Conservation (phyloP, 2,888 invertebrate species). For the Clusia tigrina region DNA sequence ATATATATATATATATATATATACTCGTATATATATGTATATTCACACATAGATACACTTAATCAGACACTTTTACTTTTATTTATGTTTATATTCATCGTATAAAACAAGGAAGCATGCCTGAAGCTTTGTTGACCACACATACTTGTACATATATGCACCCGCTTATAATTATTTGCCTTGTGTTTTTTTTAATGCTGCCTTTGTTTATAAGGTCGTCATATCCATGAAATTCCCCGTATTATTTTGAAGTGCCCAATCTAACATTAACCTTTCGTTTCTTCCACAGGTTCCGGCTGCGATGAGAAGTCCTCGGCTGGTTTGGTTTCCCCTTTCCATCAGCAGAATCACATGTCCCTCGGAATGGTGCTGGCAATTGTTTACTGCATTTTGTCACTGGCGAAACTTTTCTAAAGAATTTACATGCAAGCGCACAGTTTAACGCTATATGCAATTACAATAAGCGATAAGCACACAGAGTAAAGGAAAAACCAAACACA, state of each 20-base stretch:
- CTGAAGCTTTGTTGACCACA: too few relatives aligned
- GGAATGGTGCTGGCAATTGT: conserved; percentile 30
- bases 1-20: conserved; percentile 3
- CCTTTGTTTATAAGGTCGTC: too few relatives aligned
- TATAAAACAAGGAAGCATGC: too few relatives aligned
- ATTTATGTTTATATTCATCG: too few relatives aligned
- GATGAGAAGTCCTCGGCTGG: conserved; percentile 36
- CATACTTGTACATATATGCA: too few relatives aligned
- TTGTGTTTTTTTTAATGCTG: too few relatives aligned
- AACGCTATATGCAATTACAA: background rate
- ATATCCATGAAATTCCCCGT: too few relatives aligned
- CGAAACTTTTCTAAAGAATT: background rate
- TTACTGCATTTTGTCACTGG: background rate
- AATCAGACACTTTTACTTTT: too few relatives aligned
- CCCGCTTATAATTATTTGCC: too few relatives aligned
- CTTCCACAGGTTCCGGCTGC: conserved; percentile 49
- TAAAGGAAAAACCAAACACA: too few relatives aligned
- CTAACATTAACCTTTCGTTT: conserved; percentile 29
- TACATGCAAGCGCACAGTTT: background rate
- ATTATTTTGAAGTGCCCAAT: conserved; percentile 28
- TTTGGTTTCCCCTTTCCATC: conserved; percentile 42
- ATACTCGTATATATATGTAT: background rate
- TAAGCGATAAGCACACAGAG: too few relatives aligned
- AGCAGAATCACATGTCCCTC: conserved; percentile 27
- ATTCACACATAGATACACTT: background rate